phyloP scores from a whole-genome alignment of 2,113 vertebrate genomes.

The Synodontis membranacea region DNA sequence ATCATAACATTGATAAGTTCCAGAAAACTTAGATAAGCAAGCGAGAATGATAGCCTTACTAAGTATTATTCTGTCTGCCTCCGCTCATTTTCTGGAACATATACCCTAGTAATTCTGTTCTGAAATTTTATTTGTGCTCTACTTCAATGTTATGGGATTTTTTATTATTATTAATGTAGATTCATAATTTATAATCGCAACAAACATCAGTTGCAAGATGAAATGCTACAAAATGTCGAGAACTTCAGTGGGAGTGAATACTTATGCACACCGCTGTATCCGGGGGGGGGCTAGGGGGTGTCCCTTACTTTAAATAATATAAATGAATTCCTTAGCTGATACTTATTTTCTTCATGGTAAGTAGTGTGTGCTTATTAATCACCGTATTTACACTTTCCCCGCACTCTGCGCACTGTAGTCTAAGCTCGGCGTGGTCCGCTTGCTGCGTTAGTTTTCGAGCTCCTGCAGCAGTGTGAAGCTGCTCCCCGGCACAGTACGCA shows the following conservation, averaged over 20 bases:
- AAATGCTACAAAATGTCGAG: neutral
- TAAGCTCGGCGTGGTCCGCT: neutral
- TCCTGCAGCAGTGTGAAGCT: constrained; percentile 23
- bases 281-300: neutral
- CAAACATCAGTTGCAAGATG: neutral
- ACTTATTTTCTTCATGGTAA: neutral
- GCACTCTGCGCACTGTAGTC: constrained; percentile 6
- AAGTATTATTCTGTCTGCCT: neutral
- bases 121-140: no score
- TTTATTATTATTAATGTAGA: neutral
- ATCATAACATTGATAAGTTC: neutral
- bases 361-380: neutral
- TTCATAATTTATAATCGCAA: neutral
- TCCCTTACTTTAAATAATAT: neutral
- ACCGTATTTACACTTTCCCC: neutral
- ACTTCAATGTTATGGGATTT: neutral
- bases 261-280: neutral
- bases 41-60: neutral
- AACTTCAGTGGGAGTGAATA: neutral
- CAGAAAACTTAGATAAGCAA: neutral
- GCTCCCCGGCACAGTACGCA: neutral
- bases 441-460: neutral
- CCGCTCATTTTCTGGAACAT: neutral
- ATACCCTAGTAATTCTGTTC: neutral
- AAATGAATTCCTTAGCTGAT: neutral